phyloP scores from a whole-genome alignment of 2,797 vertebrate species.

The Schizopygopsis pylzovi region DNA sequence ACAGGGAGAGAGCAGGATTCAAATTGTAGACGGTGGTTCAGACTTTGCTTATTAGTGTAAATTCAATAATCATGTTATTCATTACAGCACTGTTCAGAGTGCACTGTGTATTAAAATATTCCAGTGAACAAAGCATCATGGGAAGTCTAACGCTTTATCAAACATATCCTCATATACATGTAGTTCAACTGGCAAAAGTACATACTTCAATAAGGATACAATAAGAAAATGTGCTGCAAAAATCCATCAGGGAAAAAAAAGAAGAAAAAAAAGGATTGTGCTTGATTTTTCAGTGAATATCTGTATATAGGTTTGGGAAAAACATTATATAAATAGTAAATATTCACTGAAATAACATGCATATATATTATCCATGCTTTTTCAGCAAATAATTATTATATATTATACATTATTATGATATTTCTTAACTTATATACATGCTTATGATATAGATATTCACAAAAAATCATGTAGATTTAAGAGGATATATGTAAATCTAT shows the following conservation, averaged over 20 bases:
- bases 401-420: too few relatives aligned
- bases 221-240: not conserved
- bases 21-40: conserved; percentile 17
- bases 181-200: not conserved
- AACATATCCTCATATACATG: not conserved
- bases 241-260: not conserved
- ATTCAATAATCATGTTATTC: conserved; percentile 35
- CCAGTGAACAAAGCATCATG: not conserved
- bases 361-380: too few relatives aligned
- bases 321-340: too few relatives aligned
- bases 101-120: not conserved
- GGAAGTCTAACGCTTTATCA: not conserved
- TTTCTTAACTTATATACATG: too few relatives aligned
- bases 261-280: not conserved
- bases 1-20: not conserved
- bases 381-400: too few relatives aligned
- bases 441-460: too few relatives aligned
- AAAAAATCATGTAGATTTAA: too few relatives aligned
- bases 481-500: not conserved
- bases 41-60: conserved; percentile 25
- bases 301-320: not conserved
- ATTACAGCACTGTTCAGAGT: conserved; percentile 24
- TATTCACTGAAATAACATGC: too few relatives aligned
- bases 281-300: not conserved
- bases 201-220: not conserved